Conservation (phyloP, 2,888 invertebrate species). For the Leptothorax acervorum region DNA sequence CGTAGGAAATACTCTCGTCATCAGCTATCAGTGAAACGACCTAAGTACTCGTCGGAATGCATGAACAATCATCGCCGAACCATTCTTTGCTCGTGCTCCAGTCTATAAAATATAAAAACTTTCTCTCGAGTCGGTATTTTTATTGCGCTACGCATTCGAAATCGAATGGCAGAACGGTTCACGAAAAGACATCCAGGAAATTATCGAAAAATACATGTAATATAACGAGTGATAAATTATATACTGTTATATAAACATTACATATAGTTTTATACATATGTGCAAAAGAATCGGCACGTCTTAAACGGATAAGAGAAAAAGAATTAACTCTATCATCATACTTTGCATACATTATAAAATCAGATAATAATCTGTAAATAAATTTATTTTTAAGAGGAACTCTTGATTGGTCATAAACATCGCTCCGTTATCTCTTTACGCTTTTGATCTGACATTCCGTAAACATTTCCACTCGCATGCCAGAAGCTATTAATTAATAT, state of each 20-base stretch:
- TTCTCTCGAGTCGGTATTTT: conserved; percentile 19
- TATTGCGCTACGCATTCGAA: not conserved
- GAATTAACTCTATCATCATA: not conserved
- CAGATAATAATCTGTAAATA: not conserved
- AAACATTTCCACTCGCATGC: not conserved
- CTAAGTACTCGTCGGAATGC: conserved; percentile 49
- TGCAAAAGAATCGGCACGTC: not conserved
- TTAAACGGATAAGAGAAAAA: not conserved
- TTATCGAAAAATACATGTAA: not conserved
- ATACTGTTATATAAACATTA: not conserved
- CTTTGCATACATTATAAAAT: conserved; percentile 6
- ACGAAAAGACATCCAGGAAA: not conserved
- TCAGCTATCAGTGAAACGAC: conserved; percentile 53
- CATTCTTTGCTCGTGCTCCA: conserved; percentile 15
- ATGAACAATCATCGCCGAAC: conserved; percentile 35
- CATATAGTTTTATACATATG: not conserved
- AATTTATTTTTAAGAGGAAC: not conserved
- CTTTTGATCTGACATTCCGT: not conserved
- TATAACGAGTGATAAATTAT: not conserved
- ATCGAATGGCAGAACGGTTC: not conserved
- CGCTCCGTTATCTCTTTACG: not conserved
- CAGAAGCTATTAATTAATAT: not conserved
- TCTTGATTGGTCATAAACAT: not conserved
- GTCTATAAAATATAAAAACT: conserved; percentile 40
- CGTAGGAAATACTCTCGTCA: conserved; percentile 36